Conservation (phyloP, 1,140 invertebrate genomes). For the Nephila pilipes region DNA sequence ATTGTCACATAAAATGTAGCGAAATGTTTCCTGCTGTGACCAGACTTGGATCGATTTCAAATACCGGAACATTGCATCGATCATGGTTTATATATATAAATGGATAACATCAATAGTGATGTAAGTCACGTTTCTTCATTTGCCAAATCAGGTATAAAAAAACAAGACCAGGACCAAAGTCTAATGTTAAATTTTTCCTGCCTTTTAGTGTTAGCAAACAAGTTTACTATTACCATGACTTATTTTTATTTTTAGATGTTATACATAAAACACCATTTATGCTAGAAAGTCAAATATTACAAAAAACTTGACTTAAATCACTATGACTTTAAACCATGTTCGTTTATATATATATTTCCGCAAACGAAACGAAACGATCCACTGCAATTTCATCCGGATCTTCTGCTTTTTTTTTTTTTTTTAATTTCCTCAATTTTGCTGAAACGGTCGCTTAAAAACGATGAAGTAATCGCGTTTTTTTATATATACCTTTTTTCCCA, state of each 20-base stretch:
- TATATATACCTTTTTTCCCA: not conserved
- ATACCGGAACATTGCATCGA: conserved; percentile 17
- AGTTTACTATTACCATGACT: too few relatives aligned
- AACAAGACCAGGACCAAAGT: too few relatives aligned
- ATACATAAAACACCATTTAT: too few relatives aligned
- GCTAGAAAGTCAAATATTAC: too few relatives aligned
- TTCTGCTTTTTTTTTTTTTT: not conserved
- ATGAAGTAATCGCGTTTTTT: not conserved
- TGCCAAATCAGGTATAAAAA: too few relatives aligned
- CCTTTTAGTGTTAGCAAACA: too few relatives aligned
- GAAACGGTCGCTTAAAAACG: not conserved
- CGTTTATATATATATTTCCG: not conserved
- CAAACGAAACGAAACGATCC: not conserved
- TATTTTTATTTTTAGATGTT: too few relatives aligned
- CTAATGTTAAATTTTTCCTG: too few relatives aligned
- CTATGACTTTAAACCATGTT: too few relatives aligned
- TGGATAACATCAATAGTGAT: too few relatives aligned
- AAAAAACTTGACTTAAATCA: too few relatives aligned
- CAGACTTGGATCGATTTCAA: conserved; percentile 19
- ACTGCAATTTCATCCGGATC: not conserved
- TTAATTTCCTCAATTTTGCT: conserved; percentile 3
- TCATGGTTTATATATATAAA: conserved; percentile 23
- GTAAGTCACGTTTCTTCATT: too few relatives aligned
- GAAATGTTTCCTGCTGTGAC: conserved; percentile 16
- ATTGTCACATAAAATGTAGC: conserved; percentile 38